These are phyloP conservation scores for Sabatieria punctata DNA, from an alignment of 2,888 invertebrate species.

Conservation along the genomic window DNA sequence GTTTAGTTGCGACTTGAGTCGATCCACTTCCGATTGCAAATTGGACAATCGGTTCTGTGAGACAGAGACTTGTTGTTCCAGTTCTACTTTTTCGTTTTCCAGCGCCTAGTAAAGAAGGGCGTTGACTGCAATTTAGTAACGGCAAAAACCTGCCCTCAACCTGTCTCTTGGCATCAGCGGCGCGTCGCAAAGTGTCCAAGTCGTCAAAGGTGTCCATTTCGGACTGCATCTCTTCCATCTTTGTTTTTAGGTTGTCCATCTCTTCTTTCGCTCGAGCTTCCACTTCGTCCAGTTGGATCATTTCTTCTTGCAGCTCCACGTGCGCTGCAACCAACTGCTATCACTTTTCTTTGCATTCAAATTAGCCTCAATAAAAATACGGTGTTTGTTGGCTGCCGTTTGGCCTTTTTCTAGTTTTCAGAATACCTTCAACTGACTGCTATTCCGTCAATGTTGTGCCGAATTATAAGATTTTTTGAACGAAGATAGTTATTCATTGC, in stretches of 20 bases:
- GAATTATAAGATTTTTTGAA: too few species aligned
- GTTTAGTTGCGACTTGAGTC: slow-evolving; percentile 45
- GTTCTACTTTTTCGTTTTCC: slow-evolving; percentile 38
- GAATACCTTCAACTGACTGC: too few species aligned
- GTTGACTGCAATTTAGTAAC: not conserved
- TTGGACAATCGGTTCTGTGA: slow-evolving; percentile 41
- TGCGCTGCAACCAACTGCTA: slow-evolving; percentile 22
- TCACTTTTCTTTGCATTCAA: not conserved
- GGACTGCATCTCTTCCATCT: slow-evolving; percentile 39
- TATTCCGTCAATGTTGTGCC: too few species aligned
- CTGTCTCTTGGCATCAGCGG: slow-evolving; percentile 40
- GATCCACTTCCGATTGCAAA: slow-evolving; percentile 40
- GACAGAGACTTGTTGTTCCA: slow-evolving; percentile 33
- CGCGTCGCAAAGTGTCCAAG: slow-evolving; percentile 39
- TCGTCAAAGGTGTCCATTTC: slow-evolving; percentile 21
- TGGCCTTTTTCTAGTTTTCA: too few species aligned
- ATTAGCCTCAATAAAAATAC: too few species aligned
- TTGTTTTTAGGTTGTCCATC: slow-evolving; percentile 36
- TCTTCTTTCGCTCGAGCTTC: slow-evolving; percentile 49
- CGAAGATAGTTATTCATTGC: too few species aligned
- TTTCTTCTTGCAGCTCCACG: slow-evolving; percentile 22
- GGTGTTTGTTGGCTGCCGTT: too few species aligned
- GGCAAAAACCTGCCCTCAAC: not conserved
- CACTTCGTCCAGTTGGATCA: slow-evolving; percentile 44
- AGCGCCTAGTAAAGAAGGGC: slow-evolving; percentile 27